A percentile compares a stretch with the other conserved stretches of the same genome.
Evolutionary conservation across 2,113 vertebrate genomes (phyloP).

Genomic region (Balaeniceps rex): DNA sequence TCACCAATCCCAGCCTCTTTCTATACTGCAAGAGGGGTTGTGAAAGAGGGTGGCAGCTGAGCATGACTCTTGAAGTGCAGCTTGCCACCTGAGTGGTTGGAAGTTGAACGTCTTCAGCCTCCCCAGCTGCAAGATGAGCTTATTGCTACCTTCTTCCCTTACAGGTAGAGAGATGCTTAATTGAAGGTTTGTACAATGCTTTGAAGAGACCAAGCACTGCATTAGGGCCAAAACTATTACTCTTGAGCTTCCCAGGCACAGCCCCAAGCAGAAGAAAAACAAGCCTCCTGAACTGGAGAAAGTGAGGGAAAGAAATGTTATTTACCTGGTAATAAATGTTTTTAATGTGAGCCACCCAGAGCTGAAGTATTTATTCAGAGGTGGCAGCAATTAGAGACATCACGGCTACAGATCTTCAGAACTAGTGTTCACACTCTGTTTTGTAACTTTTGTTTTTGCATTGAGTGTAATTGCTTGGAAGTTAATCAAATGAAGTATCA

Average conservation of each 20-base stretch:
- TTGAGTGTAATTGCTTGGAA: background rate
- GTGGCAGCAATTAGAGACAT: background rate
- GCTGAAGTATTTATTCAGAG: background rate
- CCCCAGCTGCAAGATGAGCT: background rate
- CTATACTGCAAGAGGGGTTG: background rate
- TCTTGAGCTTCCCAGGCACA: background rate
- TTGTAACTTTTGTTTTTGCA: background rate
- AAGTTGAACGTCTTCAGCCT: background rate
- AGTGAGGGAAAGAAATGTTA: background rate
- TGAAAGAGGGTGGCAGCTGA: background rate
- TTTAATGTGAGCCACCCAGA: background rate
- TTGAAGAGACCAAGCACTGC: background rate
- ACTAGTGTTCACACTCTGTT: background rate
- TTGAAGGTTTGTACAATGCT: background rate
- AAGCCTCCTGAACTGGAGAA: background rate
- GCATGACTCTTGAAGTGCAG: background rate
- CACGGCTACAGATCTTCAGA: background rate
- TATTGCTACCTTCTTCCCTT: background rate
- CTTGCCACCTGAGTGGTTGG: background rate
- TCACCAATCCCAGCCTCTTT: background rate
- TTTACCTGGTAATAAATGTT: background rate
- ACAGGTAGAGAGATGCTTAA: background rate
- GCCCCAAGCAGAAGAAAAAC: background rate
- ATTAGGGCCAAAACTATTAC: background rate
- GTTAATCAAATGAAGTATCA: background rate